Conservation (phyloP, 2,888 invertebrate species). For the Dione vanillae region DNA sequence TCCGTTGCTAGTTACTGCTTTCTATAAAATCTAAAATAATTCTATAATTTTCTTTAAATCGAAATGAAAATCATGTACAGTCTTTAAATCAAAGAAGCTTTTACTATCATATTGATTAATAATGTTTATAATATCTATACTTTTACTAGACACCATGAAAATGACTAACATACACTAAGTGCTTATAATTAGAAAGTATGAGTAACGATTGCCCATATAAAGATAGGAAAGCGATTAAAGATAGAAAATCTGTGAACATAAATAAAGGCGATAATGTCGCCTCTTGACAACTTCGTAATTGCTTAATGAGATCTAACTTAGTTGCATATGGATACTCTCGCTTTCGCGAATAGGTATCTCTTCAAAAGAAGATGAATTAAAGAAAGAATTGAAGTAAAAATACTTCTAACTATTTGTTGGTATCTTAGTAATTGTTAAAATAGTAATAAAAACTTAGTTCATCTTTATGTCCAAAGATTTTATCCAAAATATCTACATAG, state of each 20-base stretch:
- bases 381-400: too few relatives aligned
- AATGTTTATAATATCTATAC: slow-evolving; percentile 8
- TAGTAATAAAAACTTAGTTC: too few relatives aligned
- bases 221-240: slow-evolving; percentile 39
- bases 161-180: slow-evolving; percentile 24
- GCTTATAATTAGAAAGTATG: slow-evolving; percentile 42
- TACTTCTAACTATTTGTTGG: too few relatives aligned
- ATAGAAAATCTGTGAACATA: slow-evolving; percentile 41
- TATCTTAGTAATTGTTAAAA: too few relatives aligned
- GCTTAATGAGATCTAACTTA: slow-evolving; percentile 37
- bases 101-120: slow-evolving; percentile 11
- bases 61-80: neutral
- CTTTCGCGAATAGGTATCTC: too few relatives aligned
- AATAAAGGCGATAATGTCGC: slow-evolving; percentile 40
- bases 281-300: slow-evolving; percentile 37
- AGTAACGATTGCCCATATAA: slow-evolving; percentile 36
- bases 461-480: too few relatives aligned
- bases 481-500: neutral
- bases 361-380: too few relatives aligned
- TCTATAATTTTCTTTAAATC: neutral
- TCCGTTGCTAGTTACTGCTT: too few relatives aligned
- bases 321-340: slow-evolving; percentile 24
- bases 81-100: neutral
- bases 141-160: slow-evolving; percentile 16
- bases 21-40: neutral